Evolutionary conservation across 2,888 invertebrate species (phyloP), one percentile per base, ranked within the genome.

Genomic region (Phasia obesa): DNA sequence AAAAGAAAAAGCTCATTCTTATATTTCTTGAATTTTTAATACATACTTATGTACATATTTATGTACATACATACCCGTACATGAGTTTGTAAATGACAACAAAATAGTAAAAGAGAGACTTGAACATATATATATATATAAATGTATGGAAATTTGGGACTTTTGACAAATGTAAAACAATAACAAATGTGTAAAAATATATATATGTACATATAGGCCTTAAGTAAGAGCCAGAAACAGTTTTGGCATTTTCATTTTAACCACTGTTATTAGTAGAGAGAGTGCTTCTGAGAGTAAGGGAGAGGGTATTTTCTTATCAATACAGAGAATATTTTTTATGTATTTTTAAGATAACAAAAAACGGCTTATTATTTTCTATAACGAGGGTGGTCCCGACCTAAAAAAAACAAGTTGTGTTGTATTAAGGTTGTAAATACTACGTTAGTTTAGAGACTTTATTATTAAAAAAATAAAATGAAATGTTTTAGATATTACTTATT

Each of bases 221-320:
- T 75, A 6, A 64, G 31, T 17, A 38, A 65, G 64, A 59, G 73
- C 19, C 19, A 42, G 25, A 65, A 65, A 73, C 15, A 42, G 15
- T 69, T 59, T 71, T 25, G 17, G 31, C 15, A 44, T 64, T 64
- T 64, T 64, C 51, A 17, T 55, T 65, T 74, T 25, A 64, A 77
- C 53, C 31, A 31, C 38, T 77, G 27, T 59, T 51, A 42, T 4
- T 38, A 23, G 19, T 17, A 62, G 21, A 73, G n/a, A 49, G 57
- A 51, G 59, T 6, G 35, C 15, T 47, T 42, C n/a, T 5, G 15
- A 67, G 74, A 25, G 55, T 1, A 38, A 47, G 21, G 35, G 44
- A 73, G 65, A 71, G 60, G 17, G 49, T 42, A 53, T 23, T 64
- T 77, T 77, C 67, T 73, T 77, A 82, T 82, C 77, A 82, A 25